phyloP scores from a whole-genome alignment of 2,888 invertebrate species.

The Schizaphis graminum region DNA sequence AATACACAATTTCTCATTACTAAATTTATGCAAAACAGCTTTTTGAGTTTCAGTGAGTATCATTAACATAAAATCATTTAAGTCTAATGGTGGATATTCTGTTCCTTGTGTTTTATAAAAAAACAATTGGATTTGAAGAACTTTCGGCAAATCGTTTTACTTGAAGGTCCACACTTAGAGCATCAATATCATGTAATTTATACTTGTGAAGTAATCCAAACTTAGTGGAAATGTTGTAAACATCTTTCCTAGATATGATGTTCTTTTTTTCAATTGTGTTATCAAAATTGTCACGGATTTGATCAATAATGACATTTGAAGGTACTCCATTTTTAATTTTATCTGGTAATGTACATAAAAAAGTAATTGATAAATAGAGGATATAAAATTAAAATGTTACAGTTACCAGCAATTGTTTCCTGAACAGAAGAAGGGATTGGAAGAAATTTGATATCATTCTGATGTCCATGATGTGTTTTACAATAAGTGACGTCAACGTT shows the following conservation, averaged over 20 bases:
- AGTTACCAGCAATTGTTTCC: background rate
- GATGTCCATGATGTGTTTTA: background rate
- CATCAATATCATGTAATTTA: no score
- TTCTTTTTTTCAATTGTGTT: constrained; percentile 4
- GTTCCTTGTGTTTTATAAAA: background rate
- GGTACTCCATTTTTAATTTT: background rate
- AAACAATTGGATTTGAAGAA: background rate
- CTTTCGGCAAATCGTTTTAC: no score
- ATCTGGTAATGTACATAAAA: background rate
- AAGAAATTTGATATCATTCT: background rate
- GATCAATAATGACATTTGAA: background rate
- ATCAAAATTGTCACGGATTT: background rate
- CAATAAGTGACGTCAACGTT: no score
- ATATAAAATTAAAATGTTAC: background rate
- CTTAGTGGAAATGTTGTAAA: constrained; percentile 3
- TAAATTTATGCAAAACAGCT: no score
- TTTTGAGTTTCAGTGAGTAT: no score
- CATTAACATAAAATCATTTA: no score
- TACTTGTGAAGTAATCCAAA: constrained; percentile 17
- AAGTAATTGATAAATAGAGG: background rate
- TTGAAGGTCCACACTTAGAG: no score
- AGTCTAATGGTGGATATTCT: background rate
- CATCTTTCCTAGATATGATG: background rate
- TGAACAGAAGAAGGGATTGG: background rate
- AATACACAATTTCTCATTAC: no score